phyloP scores from a whole-genome alignment of 2,797 vertebrate genomes.

The Molothrus ater region DNA sequence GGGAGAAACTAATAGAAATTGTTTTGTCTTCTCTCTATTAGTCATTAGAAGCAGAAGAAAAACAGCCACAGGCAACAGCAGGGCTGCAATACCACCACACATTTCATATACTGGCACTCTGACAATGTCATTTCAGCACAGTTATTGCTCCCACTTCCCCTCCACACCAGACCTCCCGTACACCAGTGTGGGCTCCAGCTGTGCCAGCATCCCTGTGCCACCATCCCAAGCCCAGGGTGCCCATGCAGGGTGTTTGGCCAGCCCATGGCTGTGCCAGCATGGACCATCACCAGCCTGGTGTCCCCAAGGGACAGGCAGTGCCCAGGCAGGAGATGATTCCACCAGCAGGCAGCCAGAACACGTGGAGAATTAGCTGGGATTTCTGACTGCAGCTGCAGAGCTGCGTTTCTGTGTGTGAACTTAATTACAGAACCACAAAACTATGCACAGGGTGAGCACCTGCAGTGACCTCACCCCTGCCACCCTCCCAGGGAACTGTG shows the following conservation, averaged over 20 bases:
- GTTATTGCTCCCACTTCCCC: background rate
- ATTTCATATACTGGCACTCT: conserved; percentile 28
- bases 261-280: background rate
- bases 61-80: conserved; percentile 68
- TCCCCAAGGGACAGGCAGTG: background rate
- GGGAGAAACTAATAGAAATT: conserved; percentile 72
- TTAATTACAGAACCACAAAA: conserved; percentile 60
- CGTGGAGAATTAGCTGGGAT: conserved; percentile 68
- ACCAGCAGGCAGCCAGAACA: conserved; percentile 46
- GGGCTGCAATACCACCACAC: conserved; percentile 38
- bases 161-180: background rate
- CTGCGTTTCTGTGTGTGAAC: background rate
- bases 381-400: conserved; percentile 53
- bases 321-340: background rate
- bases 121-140: conserved; percentile 13
- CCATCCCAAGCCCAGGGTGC: background rate
- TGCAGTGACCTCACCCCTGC: background rate
- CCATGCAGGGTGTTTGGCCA: background rate
- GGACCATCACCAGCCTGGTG: rapidly evolving
- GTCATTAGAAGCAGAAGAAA: conserved; percentile 72
- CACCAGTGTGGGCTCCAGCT: background rate
- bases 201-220: background rate
- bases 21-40: conserved; percentile 74
- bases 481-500: background rate
- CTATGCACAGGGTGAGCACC: background rate